Percentiles rank a stretch among this genome's conserved stretches.
phyloP scores from a whole-genome alignment of 2,888 invertebrate genomes.

The Mayetiola destructor region DNA sequence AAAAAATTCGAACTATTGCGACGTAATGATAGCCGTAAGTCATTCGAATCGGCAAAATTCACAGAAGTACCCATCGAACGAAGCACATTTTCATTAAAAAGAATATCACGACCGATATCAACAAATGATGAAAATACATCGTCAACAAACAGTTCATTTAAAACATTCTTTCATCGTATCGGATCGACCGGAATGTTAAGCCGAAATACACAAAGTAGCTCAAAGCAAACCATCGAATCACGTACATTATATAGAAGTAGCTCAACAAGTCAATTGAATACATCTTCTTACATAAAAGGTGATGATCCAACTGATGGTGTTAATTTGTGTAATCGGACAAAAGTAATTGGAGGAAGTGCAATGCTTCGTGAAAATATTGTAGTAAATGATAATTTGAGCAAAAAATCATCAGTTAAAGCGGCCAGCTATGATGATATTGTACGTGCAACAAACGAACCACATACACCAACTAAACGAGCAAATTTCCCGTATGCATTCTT shows the following conservation, averaged over 20 bases:
- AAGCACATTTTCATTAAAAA: background rate
- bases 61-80: background rate
- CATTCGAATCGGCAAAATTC: slow-evolving; percentile 20
- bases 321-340: slow-evolving; percentile 38
- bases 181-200: slow-evolving; percentile 59
- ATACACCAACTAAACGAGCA: slow-evolving; percentile 42
- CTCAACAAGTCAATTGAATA: slow-evolving; percentile 61
- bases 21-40: slow-evolving; percentile 48
- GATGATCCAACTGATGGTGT: slow-evolving; percentile 70
- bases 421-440: slow-evolving; percentile 59
- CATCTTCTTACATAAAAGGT: slow-evolving; percentile 51
- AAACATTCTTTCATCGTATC: slow-evolving; percentile 59
- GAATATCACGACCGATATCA: background rate
- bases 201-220: slow-evolving; percentile 25
- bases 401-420: slow-evolving; percentile 41
- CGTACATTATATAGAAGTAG: slow-evolving; percentile 50
- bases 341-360: slow-evolving; percentile 34
- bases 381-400: slow-evolving; percentile 25
- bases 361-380: background rate
- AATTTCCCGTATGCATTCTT: slow-evolving; percentile 66
- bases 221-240: slow-evolving; percentile 22
- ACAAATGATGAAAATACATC: slow-evolving; percentile 17
- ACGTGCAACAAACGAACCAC: slow-evolving; percentile 39
- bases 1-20: slow-evolving; percentile 61
- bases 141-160: slow-evolving; percentile 37